Conservation (phyloP, 2,797 vertebrate genomes). For the Spinus pinus region DNA sequence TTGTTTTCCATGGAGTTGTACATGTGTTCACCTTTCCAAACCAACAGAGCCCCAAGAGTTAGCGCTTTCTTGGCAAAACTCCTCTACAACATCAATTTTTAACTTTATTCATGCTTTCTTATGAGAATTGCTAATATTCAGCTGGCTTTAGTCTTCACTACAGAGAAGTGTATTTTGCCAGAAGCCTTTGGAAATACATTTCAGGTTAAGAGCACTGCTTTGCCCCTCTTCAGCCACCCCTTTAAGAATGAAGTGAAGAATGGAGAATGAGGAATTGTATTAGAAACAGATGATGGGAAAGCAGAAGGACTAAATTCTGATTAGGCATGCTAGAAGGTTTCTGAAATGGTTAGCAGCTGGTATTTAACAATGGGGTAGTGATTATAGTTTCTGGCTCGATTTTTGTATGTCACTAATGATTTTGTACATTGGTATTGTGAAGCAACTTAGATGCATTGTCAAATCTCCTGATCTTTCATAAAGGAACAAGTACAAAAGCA, state of each 20-base stretch:
- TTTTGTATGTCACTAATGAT: not conserved
- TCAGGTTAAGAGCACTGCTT: not conserved
- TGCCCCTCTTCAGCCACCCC: not conserved
- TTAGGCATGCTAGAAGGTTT: not conserved
- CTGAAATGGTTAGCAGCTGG: not conserved
- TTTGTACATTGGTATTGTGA: not conserved
- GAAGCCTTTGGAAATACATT: not conserved
- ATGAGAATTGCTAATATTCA: not conserved
- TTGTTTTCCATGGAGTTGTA: not conserved
- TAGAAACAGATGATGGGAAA: not conserved
- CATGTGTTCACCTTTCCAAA: not conserved
- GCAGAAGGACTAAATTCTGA: not conserved
- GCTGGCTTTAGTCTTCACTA: not conserved
- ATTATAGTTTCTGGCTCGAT: not conserved
- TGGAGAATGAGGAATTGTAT: not conserved
- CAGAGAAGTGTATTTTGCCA: not conserved
- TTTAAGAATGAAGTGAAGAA: not conserved
- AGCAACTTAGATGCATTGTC: not conserved
- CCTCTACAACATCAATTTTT: not conserved
- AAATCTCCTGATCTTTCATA: not conserved
- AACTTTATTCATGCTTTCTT: not conserved
- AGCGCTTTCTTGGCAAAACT: not conserved
- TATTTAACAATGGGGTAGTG: not conserved
- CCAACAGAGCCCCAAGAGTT: not conserved
- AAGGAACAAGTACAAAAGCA: not conserved